Evolutionary conservation across 2,113 vertebrate genomes (phyloP), one percentile per base, ranked within the genome.

Genomic region (Tragelaphus buxtoni): DNA sequence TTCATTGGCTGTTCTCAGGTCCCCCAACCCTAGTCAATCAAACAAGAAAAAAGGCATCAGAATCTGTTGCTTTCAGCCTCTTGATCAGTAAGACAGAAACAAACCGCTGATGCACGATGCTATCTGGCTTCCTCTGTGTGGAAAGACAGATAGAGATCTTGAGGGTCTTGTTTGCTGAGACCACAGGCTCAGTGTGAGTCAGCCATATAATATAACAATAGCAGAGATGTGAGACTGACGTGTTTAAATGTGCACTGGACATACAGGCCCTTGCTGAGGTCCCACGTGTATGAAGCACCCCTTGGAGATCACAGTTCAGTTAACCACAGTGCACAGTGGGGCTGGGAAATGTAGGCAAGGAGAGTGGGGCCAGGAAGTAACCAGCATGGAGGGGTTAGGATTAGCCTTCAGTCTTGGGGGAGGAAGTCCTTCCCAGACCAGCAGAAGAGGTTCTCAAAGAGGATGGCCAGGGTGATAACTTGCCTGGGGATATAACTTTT

Each of bases 51-150:
- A 16, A 24, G 22, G 28, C n/a, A 42, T 49, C 12, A 53, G 55
- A 90, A 88, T 76, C 39, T 39, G 10, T 63, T 53, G 18, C 22
- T 76, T 89, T 63, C 14, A 10, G 9, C 24, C 12, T 91, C 60
- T 69, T 9, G 7, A 22, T 83, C 11, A 30, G 17, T 28, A 22
- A 79, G 16, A 58, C n/a, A 17, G 77, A 94, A 91, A 77, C 30
- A 32, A 84, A 83, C 49, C 60, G 30, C 24, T 4, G 3, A 13
- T n/a, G 24, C 6, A 0, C 0, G 14, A 82, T 74, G 79, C 22
- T 82, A 8, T 72, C 77, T 91, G 74, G 72, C 83, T 96, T 96
- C 83, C 92, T 91, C 72, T 47, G 35, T 5, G 87, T 79, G 51
- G 13, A 72, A 93, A 53, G 32, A 42, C 28, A 85, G 82, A 77